Conservation (phyloP, 1,140 invertebrate species). For the Drosophila prosaltans region DNA sequence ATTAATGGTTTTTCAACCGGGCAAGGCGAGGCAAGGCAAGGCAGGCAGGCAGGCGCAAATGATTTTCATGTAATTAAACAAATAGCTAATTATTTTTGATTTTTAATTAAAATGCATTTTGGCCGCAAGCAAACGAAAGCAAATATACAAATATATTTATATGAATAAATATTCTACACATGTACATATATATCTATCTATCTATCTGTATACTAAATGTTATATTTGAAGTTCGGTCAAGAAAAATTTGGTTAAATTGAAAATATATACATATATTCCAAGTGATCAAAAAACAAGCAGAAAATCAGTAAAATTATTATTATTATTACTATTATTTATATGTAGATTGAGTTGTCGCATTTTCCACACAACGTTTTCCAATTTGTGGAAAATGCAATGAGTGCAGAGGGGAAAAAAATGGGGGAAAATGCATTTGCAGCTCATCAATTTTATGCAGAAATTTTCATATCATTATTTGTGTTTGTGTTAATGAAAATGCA, state of each 20-base stretch:
- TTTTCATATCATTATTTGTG: conserved; percentile 17
- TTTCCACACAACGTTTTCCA: neutral
- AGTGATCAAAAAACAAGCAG: conserved; percentile 24
- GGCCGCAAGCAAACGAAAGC: conserved; percentile 23
- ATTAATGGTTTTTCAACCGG: conserved; percentile 63
- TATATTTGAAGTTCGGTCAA: conserved; percentile 47
- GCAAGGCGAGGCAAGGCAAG: no score
- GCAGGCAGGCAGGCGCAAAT: conserved; percentile 58
- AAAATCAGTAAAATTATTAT: conserved; percentile 10
- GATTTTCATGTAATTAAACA: conserved; percentile 74
- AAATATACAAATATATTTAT: neutral
- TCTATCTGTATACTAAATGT: neutral
- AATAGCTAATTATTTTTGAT: conserved; percentile 57
- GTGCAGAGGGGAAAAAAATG: neutral
- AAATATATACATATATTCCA: conserved; percentile 44
- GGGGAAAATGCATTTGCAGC: conserved; percentile 16
- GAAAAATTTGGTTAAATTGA: conserved; percentile 75
- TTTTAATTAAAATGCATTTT: conserved; percentile 67
- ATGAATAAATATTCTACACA: neutral
- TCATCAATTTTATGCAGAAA: conserved; percentile 20
- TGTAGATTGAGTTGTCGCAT: conserved; percentile 5
- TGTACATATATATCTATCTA: conserved; percentile 18
- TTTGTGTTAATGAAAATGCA: conserved; percentile 22
- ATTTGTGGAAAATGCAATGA: neutral
- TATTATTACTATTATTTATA: conserved; percentile 11